phyloP scores from a whole-genome alignment of 2,888 invertebrate species.

The Phyllotreta cruciferae region DNA sequence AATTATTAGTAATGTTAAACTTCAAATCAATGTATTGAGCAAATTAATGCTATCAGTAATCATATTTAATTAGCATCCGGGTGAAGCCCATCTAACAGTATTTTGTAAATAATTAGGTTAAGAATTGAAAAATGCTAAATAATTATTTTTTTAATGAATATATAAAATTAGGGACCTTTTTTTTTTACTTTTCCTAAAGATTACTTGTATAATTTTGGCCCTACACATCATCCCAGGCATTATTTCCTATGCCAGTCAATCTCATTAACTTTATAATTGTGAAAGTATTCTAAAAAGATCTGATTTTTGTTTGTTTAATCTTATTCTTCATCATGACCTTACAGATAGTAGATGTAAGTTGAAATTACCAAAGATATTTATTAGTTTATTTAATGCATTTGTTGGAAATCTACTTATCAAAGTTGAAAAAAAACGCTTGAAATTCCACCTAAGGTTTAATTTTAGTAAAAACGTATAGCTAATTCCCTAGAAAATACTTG shows the following conservation, averaged over 20 bases:
- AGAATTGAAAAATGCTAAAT: conserved; percentile 22
- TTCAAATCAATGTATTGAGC: neutral
- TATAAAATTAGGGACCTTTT: conserved; percentile 9
- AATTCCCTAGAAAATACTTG: conserved; percentile 40
- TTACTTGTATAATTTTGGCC: neutral
- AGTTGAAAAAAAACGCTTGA: conserved; percentile 40
- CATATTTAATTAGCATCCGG: neutral
- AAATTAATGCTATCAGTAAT: neutral
- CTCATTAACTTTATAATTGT: conserved; percentile 16
- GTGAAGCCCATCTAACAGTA: conserved; percentile 26
- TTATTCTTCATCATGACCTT: conserved; percentile 44
- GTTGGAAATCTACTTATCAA: conserved; percentile 37
- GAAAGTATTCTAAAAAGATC: conserved; percentile 46
- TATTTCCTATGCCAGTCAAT: conserved; percentile 19
- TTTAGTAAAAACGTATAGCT: conserved; percentile 43
- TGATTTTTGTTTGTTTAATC: conserved; percentile 42
- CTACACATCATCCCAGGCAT: neutral
- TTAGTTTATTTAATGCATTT: conserved; percentile 37
- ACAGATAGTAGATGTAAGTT: conserved; percentile 50
- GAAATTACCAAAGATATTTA: conserved; percentile 58
- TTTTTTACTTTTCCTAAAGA: neutral
- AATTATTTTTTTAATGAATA: conserved; percentile 12
- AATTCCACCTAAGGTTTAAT: conserved; percentile 32
- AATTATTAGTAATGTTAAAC: neutral
- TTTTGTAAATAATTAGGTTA: conserved; percentile 30